These are phyloP conservation scores for Halichondria panicea DNA, from an alignment of 37 sponge, comb jelly and placozoan species.

Conservation along the genomic window DNA sequence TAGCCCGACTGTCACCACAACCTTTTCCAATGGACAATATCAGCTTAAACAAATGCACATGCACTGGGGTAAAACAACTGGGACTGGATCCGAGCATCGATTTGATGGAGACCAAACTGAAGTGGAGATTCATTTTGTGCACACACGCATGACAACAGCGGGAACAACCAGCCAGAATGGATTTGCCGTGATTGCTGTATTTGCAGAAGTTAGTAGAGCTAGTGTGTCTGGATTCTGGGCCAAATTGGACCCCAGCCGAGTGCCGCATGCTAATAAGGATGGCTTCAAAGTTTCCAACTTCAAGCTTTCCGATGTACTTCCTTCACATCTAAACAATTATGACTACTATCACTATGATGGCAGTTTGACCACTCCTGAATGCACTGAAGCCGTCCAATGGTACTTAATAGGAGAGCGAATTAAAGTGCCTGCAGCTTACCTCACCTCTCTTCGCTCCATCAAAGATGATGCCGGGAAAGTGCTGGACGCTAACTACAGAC, in stretches of 20 bases:
- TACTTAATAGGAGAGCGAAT: background rate
- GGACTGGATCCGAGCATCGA: background rate
- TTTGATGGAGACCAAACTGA: too few relatives aligned
- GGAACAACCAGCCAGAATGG: too few relatives aligned
- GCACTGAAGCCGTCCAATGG: background rate
- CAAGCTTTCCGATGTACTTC: background rate
- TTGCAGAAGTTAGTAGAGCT: too few relatives aligned
- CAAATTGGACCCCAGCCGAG: background rate
- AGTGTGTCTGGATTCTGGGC: background rate
- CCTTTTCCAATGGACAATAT: background rate
- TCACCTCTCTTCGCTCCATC: background rate
- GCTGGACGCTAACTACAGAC: background rate
- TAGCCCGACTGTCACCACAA: background rate
- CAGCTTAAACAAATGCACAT: background rate
- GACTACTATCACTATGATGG: background rate
- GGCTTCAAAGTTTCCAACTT: background rate
- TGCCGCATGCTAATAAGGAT: too few relatives aligned
- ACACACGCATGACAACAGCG: too few relatives aligned
- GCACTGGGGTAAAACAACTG: background rate
- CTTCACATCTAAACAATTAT: background rate
- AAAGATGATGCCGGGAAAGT: background rate
- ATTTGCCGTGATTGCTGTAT: too few relatives aligned
- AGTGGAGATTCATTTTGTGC: too few relatives aligned
- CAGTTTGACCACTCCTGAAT: background rate
- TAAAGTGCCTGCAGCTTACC: background rate